Percentiles rank a stretch among this genome's conserved stretches.
These are phyloP conservation scores for Chitala chitala DNA, from an alignment of 2,113 vertebrate species.

Conservation along the genomic window DNA sequence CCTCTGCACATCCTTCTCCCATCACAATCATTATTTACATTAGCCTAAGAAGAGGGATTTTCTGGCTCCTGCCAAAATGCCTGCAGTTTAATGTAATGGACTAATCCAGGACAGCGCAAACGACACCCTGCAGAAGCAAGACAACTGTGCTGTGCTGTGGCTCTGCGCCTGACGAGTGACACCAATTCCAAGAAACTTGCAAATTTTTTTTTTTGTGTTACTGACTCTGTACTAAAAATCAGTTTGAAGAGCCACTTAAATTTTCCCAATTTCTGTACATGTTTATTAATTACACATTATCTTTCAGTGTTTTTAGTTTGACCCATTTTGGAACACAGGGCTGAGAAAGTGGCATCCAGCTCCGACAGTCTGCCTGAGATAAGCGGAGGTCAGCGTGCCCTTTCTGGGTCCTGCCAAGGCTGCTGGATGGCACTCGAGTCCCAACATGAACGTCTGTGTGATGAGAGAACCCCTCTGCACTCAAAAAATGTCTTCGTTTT, in stretches of 20 bases:
- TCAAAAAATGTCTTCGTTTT: conserved; percentile 46
- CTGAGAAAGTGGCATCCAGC: too few relatives aligned
- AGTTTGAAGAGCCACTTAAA: too few relatives aligned
- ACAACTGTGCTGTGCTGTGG: conserved; percentile 31
- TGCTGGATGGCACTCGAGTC: too few relatives aligned
- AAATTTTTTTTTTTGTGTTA: not conserved
- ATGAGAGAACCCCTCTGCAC: conserved; percentile 15
- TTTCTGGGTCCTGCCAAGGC: not conserved
- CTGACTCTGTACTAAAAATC: too few relatives aligned
- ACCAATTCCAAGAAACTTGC: not conserved
- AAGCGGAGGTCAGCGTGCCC: too few relatives aligned
- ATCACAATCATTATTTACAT: conserved; percentile 40
- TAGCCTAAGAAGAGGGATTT: conserved; percentile 37
- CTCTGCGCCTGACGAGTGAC: not conserved
- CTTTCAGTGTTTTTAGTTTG: too few relatives aligned
- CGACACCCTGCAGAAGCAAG: conserved; percentile 24
- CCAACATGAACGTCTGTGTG: too few relatives aligned
- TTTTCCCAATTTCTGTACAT: too few relatives aligned
- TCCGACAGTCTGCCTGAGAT: too few relatives aligned
- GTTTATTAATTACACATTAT: too few relatives aligned
- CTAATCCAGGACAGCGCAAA: conserved; percentile 35
- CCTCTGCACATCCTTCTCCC: conserved; percentile 11
- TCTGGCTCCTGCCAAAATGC: conserved; percentile 25
- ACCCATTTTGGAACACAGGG: too few relatives aligned
- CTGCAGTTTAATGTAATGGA: conserved; percentile 34